Evolutionary conservation across 30 jellyfish, hydroid and myxozoan genomes (phyloP), one percentile per base, ranked within the genome.

Genomic region (Cassiopea andromeda): DNA sequence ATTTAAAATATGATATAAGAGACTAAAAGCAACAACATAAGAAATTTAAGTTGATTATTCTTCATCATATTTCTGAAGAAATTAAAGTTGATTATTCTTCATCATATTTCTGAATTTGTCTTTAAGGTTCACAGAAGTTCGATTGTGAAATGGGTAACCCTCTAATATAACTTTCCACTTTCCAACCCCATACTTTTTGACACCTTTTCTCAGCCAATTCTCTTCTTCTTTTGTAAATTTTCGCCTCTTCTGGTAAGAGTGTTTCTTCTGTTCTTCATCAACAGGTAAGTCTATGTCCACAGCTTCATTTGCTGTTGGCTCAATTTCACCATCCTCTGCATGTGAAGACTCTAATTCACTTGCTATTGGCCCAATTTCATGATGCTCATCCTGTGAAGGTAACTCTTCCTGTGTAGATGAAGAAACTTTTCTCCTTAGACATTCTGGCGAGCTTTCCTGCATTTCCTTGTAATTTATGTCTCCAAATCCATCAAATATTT

Each of bases 121-220:
- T 57, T 78, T 78, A 7, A 78, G 72, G n/a, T 57, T 78, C 2
- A 78, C 77, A n/a, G 87, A 9, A 5, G 87, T 78, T 17, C 77
- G 44, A 14, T 64, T 45, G 12, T 44, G 17, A 60, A 78, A 78
- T 3, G 75, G 87, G 1, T 49, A 78, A 17, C 48, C 54, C 7
- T 10, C 76, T 14, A 78, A 27, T 48, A 78, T 78, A n/a, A 58
- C 46, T 17, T 49, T 43, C 87, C 87, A 78, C 10, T 78, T 49
- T 2, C 87, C 77, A 38, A 61, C n/a, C 9, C 87, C 87, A 59
- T 7, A 44, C 8, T 2, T 43, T 38, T 44, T 16, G 9, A 78
- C 45, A 1, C 87, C 87, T 7, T 78, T 59, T 57, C 54, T 59
- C 48, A 78, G 10, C 87, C 87, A 78, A 3, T 50, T n/a, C 15